Evolutionary conservation across 2,888 invertebrate species (phyloP).

Genomic region (Plagodis dolabraria): DNA sequence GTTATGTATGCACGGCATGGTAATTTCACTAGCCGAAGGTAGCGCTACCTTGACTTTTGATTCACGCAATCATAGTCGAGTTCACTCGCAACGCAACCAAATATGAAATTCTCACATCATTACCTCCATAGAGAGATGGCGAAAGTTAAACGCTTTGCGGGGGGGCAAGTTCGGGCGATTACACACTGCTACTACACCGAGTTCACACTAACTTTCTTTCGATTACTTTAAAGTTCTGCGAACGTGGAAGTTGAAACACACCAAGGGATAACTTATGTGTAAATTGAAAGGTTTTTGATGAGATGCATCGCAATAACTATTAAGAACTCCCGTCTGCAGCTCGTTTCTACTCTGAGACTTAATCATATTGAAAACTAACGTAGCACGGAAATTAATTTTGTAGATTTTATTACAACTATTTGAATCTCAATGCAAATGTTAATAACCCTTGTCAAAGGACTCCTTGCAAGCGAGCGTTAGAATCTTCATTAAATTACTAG

Average conservation of each 20-base stretch:
- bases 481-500: slow-evolving; percentile 28
- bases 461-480: slow-evolving; percentile 20
- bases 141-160: slow-evolving; percentile 46
- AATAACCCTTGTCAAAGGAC: slow-evolving; percentile 6
- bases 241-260: slow-evolving; percentile 39
- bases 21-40: slow-evolving; percentile 9
- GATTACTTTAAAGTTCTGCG: slow-evolving; percentile 48
- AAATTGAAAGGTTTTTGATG: slow-evolving; percentile 29
- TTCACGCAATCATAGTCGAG: slow-evolving; percentile 24
- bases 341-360: neutral
- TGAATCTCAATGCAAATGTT: slow-evolving; percentile 13
- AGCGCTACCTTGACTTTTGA: slow-evolving; percentile 13
- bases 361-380: neutral
- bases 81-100: slow-evolving; percentile 33
- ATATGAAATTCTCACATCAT: slow-evolving; percentile 43
- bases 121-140: slow-evolving; percentile 41
- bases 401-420: neutral
- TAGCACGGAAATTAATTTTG: neutral
- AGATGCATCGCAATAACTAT: slow-evolving; percentile 15
- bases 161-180: slow-evolving; percentile 38
- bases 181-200: slow-evolving; percentile 35
- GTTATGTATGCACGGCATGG: neutral
- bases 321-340: too few species aligned
- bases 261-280: slow-evolving; percentile 23
- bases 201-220: slow-evolving; percentile 53